Base-by-base conservation (phyloP, 2,113 vertebrate species). In the Xyrauchen texanus region DNA sequence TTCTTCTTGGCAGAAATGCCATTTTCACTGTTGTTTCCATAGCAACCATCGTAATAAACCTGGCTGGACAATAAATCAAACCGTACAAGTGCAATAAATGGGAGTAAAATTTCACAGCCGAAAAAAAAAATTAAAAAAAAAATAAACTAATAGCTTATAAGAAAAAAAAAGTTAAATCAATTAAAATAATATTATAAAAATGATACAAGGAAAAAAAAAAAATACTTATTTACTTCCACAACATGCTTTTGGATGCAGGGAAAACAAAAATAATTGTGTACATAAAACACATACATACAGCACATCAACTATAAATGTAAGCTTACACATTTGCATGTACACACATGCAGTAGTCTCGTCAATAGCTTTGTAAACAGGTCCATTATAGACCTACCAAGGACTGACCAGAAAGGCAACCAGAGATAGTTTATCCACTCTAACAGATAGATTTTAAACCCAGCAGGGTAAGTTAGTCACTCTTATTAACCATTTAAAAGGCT, bases 281-380 rank as follows among this genome's bases (percentile, higher is more conserved):
- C 89, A 90, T 87, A 90, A 89, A 90, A 89, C 90, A 91, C 83
- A 89, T 78, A 91, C 82, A 86, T 87, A 92, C 83, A 91, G 84
- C 85, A 87, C 87, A 90, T 87, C 86, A 90, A 88, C 87, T 88
- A 91, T 88, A 91, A 92, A 90, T 87, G 87, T 90, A 84, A 86
- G 85, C 86, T 88, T 89, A 91, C 83, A 74, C 60, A 81, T 82
- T 82, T 88, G 86, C 84, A 87, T 88, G 86, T 88, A 82, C 78
- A 88, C 74, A 88, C 86, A 87, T 80, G 85, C 85, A 84, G 84
- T 82, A 79, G 61, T 74, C 71, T 77, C 71, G 34, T 84, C 76
- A 74, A 82, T 81, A 80, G 77, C 84, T 76, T 86, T 67, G 83
- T 87, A 88, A 88, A 88, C 77, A 55, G 73, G 85, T 85, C 85